Base-by-base conservation (phyloP, 2,797 vertebrate genomes). In the Siniperca undulata region DNA sequence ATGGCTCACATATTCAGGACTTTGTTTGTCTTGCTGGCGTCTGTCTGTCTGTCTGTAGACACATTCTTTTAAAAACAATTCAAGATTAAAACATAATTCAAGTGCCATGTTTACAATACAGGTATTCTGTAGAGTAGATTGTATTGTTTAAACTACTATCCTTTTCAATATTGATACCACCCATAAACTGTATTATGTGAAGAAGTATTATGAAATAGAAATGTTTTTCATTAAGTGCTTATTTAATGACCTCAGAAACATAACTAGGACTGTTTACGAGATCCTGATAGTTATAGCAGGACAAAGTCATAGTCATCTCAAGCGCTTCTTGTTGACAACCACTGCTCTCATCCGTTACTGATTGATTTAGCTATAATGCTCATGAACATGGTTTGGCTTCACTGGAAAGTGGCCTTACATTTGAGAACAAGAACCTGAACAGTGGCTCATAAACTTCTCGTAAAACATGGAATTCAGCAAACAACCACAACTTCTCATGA, bases 401-500 rank as follows among this genome's bases (percentile, higher is more conserved):
- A 5, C 62, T 8, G 55, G 10, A 5, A 73, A 72, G 48, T n/a
- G 72, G 65, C 36, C 22, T 66, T 40, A 2, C 48, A 40, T 56
- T 62, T 1, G 14, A 24, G 52, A 80, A 78, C 77, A 73, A 74
- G 50, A 77, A 70, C 79, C 81, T 60, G 75, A 84, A 80, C 80
- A 56, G 75, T 74, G 61, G 75, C 84, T 82, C 64, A 1, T 72
- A 77, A 89, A 85, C 27, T 12, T 67, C 52, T 62, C 42, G 34
- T 81, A 81, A 91, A 89, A 88, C 58, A 59, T 2, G 72, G 81
- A 88, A 87, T 84, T 84, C 34, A 42, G 77, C 84, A 69, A 86
- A 86, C 78, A 80, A 70, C 50, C 76, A 12, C 4, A 4, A 77
- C 73, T 68, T 61, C 83, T 64, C 69, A 5, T 69, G 81, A 86